These are phyloP conservation scores for Cartodere bifasciata DNA, from an alignment of 2,888 invertebrate species.

Conservation along the genomic window DNA sequence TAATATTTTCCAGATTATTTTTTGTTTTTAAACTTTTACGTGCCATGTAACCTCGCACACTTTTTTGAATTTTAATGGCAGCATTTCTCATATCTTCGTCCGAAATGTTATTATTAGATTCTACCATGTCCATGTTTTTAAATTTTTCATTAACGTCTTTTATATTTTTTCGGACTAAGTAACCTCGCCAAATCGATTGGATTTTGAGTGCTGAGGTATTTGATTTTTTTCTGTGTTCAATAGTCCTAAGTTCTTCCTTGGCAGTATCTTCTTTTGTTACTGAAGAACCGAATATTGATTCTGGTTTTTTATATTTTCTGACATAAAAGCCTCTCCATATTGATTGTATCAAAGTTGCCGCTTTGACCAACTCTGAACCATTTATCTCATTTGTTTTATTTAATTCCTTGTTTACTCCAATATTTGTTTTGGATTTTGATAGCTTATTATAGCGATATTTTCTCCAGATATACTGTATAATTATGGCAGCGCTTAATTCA, in stretches of 20 bases:
- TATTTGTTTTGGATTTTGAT: not conserved
- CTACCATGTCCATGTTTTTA: not conserved
- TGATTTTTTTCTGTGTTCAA: conserved; percentile 12
- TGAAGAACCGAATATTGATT: conserved; percentile 7
- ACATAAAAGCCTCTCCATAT: conserved; percentile 15
- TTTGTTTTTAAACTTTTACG: conserved; percentile 25
- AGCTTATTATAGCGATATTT: conserved; percentile 1
- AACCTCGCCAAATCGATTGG: conserved; percentile 21
- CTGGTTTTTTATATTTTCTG: conserved; percentile 11
- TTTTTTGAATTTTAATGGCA: conserved; percentile 53
- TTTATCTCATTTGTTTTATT: conserved; percentile 1
- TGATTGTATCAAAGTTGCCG: conserved; percentile 15
- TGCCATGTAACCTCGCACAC: conserved; percentile 48
- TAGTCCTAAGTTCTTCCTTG: conserved; percentile 12
- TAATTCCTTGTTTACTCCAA: not conserved
- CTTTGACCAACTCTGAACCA: conserved; percentile 6
- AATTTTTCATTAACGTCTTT: conserved; percentile 14
- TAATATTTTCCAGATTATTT: conserved; percentile 10
- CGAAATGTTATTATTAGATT: not conserved
- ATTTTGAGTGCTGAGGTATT: conserved; percentile 12
- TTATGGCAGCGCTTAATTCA: no score
- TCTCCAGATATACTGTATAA: no score
- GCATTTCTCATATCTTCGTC: conserved; percentile 34
- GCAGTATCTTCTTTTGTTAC: conserved; percentile 6
- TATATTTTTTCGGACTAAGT: conserved; percentile 20